These are phyloP conservation scores for Pachymerium ferrugineum DNA, from an alignment of 2,888 invertebrate species.

Conservation along the genomic window DNA sequence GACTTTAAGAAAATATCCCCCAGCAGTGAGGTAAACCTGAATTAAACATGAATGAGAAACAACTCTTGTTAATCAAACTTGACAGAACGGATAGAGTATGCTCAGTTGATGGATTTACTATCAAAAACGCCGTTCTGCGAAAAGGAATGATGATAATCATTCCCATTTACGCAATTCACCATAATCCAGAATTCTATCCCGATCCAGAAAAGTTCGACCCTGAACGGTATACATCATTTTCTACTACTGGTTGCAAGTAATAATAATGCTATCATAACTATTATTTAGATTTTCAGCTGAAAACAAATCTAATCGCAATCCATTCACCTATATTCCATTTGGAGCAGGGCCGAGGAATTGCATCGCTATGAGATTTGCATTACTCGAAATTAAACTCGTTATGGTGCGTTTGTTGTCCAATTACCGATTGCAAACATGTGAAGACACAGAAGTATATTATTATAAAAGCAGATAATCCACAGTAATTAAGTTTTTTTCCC, in stretches of 20 bases:
- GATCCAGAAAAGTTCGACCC: conserved; percentile 35
- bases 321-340: conserved; percentile 42
- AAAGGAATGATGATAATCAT: conserved; percentile 30
- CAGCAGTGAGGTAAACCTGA: background rate
- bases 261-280: background rate
- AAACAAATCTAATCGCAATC: conserved; percentile 38
- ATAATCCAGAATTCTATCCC: conserved; percentile 33
- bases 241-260: background rate
- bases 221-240: conserved; percentile 31
- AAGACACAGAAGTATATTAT: conserved; percentile 30
- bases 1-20: conserved; percentile 28
- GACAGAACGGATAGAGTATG: conserved; percentile 32
- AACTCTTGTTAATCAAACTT: background rate
- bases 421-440: conserved; percentile 37
- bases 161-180: conserved; percentile 32
- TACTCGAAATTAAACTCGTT: conserved; percentile 41
- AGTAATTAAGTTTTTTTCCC: background rate
- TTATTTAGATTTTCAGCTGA: conserved; percentile 39
- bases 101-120: conserved; percentile 5
- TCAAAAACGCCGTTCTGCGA: conserved; percentile 23
- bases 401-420: conserved; percentile 39
- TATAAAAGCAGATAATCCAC: background rate
- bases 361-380: conserved; percentile 42
- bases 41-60: background rate
- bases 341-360: conserved; percentile 40